Base-by-base conservation (phyloP, 2,113 vertebrate genomes). In the Equus przewalskii region DNA sequence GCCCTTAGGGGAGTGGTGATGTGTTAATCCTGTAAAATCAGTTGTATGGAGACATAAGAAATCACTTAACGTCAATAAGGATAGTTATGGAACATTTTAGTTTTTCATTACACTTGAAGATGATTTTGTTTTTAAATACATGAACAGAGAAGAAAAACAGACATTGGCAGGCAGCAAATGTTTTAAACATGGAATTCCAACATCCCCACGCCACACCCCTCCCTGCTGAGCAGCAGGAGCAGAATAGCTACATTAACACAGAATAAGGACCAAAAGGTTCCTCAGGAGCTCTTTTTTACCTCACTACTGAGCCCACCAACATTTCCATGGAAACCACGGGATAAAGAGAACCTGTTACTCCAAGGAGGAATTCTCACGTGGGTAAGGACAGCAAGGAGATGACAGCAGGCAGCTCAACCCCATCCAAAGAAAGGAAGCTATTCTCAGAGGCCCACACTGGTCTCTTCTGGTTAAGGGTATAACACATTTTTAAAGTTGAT, bases 401-500 rank as follows among this genome's bases (percentile, higher is more conserved):
- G 12, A 24, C 1, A 58, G 80, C 60, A 75, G 56, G 33, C 72
- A 62, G 69, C 26, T 80, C 92, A 54, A 28, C 96, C 69, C 13
- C 70, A 67, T 54, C 19, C 96, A 83, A 65, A 96, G 49, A 85
- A 64, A 89, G 51, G 30, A 49, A 76, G 72, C 76, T 94, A 94
- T 92, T 97, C 96, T 90, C 88, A 91, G 95, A 95, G 78, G 78
- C 51, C 79, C 51, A n/a, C 64, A 33, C 16, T 94, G 85, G 75
- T 93, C 51, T 96, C 86, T 65, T 89, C 83, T 26, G 94, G 92
- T 86, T 94, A 96, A 89, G 88, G 91, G 56, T 58, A 94, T 60
- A 89, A 60, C 89, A 92, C 86, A 91, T 96, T 96, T 97, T 94
- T 14, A 44, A 95, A 96, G 87, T 15, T 83, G 84, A 96, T 98